Evolutionary conservation across 2,113 vertebrate species (phyloP), one percentile per base, ranked within the genome.

Genomic region (Triplophysa dalaica): DNA sequence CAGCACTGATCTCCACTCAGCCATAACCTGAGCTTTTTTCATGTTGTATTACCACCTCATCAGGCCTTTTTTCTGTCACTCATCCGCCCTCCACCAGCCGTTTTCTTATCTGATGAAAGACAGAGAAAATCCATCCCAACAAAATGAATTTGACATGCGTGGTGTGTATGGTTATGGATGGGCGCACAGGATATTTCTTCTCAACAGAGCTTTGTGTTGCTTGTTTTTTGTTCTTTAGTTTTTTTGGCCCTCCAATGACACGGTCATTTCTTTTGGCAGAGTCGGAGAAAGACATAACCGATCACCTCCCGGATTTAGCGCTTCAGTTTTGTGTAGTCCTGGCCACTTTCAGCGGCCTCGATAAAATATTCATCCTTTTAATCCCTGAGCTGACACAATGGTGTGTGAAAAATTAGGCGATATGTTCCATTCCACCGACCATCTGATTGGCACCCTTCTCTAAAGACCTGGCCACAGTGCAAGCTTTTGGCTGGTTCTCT

Each of bases 321-420:
- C 43, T 63, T 63, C n/a, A 1, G 56, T 62, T 72, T 72, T 65
- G 29, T 48, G 29, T 22, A 52, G 33, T 29, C 33, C 63, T 66
- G 61, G 61, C 48, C 69, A 33, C 70, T 75, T 52, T 63, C 54
- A 60, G 33, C 60, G 56, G 68, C 69, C 43, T 68, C 1, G 29
- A n/a, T 75, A 75, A 78, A 58, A 64, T 80, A 82, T 79, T 83
- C 80, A 78, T 79, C 65, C 56, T 33, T 69, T 74, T 70, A 68
- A 83, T 78, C 78, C 75, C 24, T 77, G 43, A 73, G 60, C 65
- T 26, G 50, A 73, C 61, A 70, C 61, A 70, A 75, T 80, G 74
- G 48, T 24, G 45, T 58, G 65, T 81, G 68, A 70, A 80, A 72
- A 87, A 80, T 67, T 33, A 79, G 61, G 65, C 75, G 50, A 62